Conservation (phyloP, 2,888 invertebrate species). For the Fragum fragum region DNA sequence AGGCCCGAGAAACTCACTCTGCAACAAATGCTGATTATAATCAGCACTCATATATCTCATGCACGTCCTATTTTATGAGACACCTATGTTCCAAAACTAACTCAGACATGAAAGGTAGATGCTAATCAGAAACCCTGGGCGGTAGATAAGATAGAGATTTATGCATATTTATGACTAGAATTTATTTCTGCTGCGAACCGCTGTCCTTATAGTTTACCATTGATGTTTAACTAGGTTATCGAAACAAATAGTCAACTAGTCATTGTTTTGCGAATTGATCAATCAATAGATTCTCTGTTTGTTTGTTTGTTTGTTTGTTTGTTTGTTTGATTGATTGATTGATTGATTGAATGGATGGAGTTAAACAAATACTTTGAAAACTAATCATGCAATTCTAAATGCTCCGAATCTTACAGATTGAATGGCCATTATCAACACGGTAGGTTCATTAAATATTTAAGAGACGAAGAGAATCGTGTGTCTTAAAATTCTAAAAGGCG, state of each 20-base stretch:
- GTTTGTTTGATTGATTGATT: background rate
- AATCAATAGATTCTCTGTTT: background rate
- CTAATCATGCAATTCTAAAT: too few relatives aligned
- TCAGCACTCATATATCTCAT: background rate
- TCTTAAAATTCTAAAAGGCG: too few relatives aligned
- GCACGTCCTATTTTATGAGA: background rate
- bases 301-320: background rate
- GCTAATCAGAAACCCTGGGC: background rate
- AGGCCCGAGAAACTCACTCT: too few relatives aligned
- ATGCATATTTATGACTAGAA: background rate
- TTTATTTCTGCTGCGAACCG: background rate
- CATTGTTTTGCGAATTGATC: too few relatives aligned
- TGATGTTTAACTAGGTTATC: too few relatives aligned
- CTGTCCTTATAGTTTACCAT: background rate
- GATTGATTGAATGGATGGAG: too few relatives aligned
- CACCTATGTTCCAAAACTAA: background rate
- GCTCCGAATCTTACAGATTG: too few relatives aligned
- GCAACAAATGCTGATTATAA: too few relatives aligned
- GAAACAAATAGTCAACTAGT: background rate
- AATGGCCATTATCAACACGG: too few relatives aligned
- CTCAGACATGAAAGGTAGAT: background rate
- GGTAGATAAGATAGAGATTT: constrained; percentile 1
- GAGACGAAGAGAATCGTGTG: too few relatives aligned
- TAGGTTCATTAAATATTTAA: too few relatives aligned
- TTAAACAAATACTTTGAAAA: too few relatives aligned